phyloP scores from a whole-genome alignment of 2,113 vertebrate species.

The Nettapus auritus region DNA sequence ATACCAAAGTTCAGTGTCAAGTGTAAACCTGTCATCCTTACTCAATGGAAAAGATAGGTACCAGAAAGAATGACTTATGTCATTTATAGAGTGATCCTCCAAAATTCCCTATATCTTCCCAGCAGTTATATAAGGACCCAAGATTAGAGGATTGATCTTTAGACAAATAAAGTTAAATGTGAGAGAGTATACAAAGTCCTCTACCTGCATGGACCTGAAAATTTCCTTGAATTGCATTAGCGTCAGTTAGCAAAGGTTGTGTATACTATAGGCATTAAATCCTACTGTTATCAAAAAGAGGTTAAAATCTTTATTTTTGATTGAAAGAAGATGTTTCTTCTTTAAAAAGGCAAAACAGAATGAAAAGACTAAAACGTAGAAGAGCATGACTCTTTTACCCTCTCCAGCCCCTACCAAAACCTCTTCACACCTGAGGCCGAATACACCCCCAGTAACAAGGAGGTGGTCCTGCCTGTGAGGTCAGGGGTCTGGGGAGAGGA shows the following conservation, averaged over 20 bases:
- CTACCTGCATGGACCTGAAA: neutral
- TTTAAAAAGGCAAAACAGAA: neutral
- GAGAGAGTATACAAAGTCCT: neutral
- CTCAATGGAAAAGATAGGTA: neutral
- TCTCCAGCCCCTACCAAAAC: neutral
- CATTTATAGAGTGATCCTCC: neutral
- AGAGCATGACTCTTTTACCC: neutral
- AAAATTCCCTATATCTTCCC: neutral
- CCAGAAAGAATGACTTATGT: neutral
- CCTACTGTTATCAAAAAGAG: neutral
- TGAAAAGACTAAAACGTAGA: neutral
- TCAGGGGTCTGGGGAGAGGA: neutral
- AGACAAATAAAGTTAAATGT: neutral
- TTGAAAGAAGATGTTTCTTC: neutral
- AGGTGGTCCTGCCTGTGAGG: neutral
- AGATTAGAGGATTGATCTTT: neutral
- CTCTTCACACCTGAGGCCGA: neutral
- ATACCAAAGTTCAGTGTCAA: neutral
- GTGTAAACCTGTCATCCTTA: neutral
- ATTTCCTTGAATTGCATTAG: neutral
- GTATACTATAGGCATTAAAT: neutral
- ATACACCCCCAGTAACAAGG: neutral
- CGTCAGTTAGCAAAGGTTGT: neutral
- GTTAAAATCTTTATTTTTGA: neutral
- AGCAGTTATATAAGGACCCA: neutral